These are phyloP conservation scores for Notothenia rossii DNA, from an alignment of 2,113 vertebrate genomes.

Conservation along the genomic window DNA sequence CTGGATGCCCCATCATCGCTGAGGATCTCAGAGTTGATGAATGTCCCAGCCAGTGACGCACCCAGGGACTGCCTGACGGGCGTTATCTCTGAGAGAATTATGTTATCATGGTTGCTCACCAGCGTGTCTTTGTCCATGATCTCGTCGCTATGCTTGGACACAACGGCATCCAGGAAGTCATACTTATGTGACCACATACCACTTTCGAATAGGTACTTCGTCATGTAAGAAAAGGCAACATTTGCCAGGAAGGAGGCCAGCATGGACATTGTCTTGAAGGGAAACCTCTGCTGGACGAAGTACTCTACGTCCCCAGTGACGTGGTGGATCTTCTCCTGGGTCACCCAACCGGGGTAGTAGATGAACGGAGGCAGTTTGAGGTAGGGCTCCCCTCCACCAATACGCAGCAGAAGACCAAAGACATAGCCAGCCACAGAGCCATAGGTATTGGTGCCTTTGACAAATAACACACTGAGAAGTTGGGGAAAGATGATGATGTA, in stretches of 20 bases:
- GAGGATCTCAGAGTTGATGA: conserved; percentile 91
- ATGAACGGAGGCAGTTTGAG: conserved; percentile 94
- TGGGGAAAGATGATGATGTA: conserved; percentile 99
- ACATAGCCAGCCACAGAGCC: conserved; percentile 93
- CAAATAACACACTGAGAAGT: conserved; percentile 93
- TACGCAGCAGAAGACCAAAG: conserved; percentile 91
- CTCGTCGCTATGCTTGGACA: conserved; percentile 94
- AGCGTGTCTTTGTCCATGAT: conserved; percentile 97
- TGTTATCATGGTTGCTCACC: conserved; percentile 92
- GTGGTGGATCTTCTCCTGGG: conserved; percentile 73
- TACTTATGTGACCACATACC: conserved; percentile 93
- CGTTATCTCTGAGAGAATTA: conserved; percentile 92
- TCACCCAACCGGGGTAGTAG: conserved; percentile 91
- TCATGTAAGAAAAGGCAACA: conserved; percentile 89
- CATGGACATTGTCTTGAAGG: conserved; percentile 96
- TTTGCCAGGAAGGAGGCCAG: conserved; percentile 91
- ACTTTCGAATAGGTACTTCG: conserved; percentile 96
- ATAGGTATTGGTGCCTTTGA: conserved; percentile 96
- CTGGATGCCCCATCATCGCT: conserved; percentile 88
- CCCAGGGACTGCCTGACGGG: conserved; percentile 89
- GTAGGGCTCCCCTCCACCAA: conserved; percentile 95
- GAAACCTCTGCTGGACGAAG: conserved; percentile 91
- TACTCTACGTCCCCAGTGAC: conserved; percentile 80
- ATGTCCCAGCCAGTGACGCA: conserved; percentile 88
- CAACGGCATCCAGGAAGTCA: conserved; percentile 94